Evolutionary conservation across 2,113 vertebrate species (phyloP).

Genomic region (Rhineura floridana): DNA sequence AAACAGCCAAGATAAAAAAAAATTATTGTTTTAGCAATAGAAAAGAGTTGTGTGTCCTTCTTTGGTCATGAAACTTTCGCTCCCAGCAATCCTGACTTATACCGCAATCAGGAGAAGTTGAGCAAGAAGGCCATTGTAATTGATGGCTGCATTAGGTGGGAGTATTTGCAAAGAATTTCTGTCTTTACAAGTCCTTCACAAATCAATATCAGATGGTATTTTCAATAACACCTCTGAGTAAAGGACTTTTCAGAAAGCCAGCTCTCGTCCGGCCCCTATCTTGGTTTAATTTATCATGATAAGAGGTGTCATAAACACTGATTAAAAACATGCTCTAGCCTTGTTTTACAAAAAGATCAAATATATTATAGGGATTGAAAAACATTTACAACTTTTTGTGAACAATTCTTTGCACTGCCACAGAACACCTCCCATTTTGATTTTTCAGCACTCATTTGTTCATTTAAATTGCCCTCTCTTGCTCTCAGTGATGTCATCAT

Average conservation of each 20-base stretch:
- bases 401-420: not conserved
- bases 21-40: not conserved
- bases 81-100: slow-evolving; percentile 1
- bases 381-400: no score
- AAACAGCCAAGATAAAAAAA: not conserved
- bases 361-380: not conserved
- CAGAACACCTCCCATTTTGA: not conserved
- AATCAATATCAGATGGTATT: slow-evolving; percentile 24
- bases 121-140: slow-evolving; percentile 31
- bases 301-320: slow-evolving; percentile 9
- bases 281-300: slow-evolving; percentile 11
- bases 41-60: slow-evolving; percentile 21
- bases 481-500: not conserved
- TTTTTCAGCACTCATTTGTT: not conserved
- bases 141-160: slow-evolving; percentile 15
- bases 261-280: not conserved
- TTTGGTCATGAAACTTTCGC: slow-evolving; percentile 6
- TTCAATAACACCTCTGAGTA: slow-evolving; percentile 27
- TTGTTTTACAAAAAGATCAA: not conserved
- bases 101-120: slow-evolving; percentile 2
- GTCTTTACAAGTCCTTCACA: slow-evolving; percentile 23
- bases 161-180: slow-evolving; percentile 20
- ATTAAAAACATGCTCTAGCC: not conserved
- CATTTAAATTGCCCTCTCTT: not conserved
- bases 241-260: slow-evolving; percentile 16